These are phyloP conservation scores for Callionymus lyra DNA, from an alignment of 2,113 vertebrate genomes.

Conservation along the genomic window DNA sequence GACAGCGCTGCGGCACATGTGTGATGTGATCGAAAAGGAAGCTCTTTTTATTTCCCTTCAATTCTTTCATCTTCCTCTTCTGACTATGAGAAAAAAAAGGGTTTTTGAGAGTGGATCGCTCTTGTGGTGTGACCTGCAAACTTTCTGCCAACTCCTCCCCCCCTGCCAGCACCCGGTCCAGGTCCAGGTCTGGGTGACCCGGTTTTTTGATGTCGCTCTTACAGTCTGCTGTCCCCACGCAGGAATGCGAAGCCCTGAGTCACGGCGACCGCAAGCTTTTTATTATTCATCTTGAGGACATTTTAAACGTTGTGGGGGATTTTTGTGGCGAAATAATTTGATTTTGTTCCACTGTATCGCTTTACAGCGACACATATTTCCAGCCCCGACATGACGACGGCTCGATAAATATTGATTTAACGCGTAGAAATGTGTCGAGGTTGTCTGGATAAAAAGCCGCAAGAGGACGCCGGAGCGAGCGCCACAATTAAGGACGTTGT, in stretches of 20 bases:
- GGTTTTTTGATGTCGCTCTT: conserved; percentile 12
- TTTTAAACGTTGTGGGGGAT: background rate
- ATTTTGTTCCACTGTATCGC: background rate
- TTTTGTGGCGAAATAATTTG: background rate
- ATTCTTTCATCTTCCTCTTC: too few species aligned
- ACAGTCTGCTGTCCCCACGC: background rate
- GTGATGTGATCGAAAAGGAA: conserved; percentile 41
- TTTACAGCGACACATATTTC: background rate
- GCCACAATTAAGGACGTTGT: too few species aligned
- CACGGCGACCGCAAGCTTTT: background rate
- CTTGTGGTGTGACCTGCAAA: too few species aligned
- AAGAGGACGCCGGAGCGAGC: too few species aligned
- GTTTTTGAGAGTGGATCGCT: too few species aligned
- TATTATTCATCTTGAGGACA: background rate
- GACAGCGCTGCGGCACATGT: conserved; percentile 16
- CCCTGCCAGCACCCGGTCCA: background rate
- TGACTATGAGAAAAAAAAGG: too few species aligned
- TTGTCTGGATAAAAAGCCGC: too few species aligned
- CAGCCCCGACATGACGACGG: background rate
- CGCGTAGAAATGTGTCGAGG: too few species aligned
- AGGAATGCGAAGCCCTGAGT: conserved; percentile 1
- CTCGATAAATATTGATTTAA: too few species aligned
- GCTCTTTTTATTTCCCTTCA: conserved; percentile 12
- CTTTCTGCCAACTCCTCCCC: too few species aligned
- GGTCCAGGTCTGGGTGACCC: conserved; percentile 17